Percentiles rank a stretch among this genome's conserved stretches.
Evolutionary conservation across 2,113 vertebrate species (phyloP).

Genomic region (Lamprologus lemairii): DNA sequence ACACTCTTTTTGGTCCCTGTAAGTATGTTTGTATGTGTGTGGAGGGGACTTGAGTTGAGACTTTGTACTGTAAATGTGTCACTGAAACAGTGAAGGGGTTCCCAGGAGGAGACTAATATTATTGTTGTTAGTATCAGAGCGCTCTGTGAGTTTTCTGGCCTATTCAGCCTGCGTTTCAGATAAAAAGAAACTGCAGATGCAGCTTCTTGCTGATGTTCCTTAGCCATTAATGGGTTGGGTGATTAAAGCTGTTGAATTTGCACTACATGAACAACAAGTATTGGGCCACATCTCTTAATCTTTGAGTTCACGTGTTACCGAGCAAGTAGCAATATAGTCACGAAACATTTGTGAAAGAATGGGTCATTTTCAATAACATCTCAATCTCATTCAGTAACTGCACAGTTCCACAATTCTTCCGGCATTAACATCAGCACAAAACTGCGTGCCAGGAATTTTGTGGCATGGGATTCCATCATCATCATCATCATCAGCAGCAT

Average conservation of each 20-base stretch:
- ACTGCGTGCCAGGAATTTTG: neutral
- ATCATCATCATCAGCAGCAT: neutral
- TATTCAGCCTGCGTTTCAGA: neutral
- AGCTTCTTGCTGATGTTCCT: neutral
- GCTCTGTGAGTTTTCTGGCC: neutral
- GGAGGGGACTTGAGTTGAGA: constrained; percentile 47
- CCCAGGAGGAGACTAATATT: constrained; percentile 8
- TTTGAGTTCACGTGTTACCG: neutral
- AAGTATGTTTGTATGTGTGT: constrained; percentile 35
- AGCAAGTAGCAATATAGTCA: neutral
- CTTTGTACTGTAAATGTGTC: constrained; percentile 67
- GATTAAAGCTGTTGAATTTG: neutral
- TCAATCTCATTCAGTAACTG: neutral
- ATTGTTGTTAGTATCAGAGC: neutral
- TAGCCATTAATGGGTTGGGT: neutral
- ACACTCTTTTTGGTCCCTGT: constrained; percentile 43
- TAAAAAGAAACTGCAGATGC: constrained; percentile 5
- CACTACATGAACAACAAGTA: neutral
- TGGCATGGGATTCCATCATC: neutral
- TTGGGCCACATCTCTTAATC: neutral
- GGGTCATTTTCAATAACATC: neutral
- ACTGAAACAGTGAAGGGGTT: constrained; percentile 15
- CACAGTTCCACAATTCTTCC: neutral
- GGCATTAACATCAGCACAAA: neutral
- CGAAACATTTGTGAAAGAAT: neutral